Conservation (phyloP, 1,140 invertebrate genomes). For the Tetramorium parvispinum region DNA sequence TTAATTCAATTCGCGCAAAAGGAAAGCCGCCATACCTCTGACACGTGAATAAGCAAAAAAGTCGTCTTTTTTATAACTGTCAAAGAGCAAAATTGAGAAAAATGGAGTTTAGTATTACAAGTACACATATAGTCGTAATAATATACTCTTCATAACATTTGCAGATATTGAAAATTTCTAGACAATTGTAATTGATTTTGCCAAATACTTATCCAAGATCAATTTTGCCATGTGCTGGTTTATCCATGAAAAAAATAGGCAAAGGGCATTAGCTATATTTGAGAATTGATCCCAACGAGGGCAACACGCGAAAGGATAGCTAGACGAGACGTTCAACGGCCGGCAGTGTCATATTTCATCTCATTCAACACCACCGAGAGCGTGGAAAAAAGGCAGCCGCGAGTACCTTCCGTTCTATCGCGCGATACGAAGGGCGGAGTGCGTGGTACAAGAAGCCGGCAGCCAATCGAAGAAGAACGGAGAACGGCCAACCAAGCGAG, state of each 20-base stretch:
- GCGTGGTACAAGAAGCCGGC: slow-evolving; percentile 60
- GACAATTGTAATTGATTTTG: background rate
- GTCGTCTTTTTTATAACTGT: background rate
- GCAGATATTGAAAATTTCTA: background rate
- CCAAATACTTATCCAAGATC: background rate
- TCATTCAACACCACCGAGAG: background rate
- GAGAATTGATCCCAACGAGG: background rate
- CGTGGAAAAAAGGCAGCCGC: background rate
- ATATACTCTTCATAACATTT: background rate
- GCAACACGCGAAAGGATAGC: background rate
- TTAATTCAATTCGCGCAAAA: background rate
- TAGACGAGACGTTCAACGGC: background rate
- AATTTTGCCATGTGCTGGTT: background rate
- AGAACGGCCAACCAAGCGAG: slow-evolving; percentile 79
- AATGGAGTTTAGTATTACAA: background rate
- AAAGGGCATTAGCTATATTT: background rate
- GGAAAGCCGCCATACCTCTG: background rate
- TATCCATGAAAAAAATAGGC: background rate
- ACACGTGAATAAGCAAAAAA: background rate
- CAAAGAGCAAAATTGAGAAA: background rate
- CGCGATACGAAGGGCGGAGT: slow-evolving; percentile 67
- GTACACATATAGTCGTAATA: background rate
- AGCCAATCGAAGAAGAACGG: slow-evolving; percentile 74
- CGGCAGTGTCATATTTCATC: background rate
- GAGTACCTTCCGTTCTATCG: slow-evolving; percentile 5